Evolutionary conservation across 2,888 invertebrate genomes (phyloP), one percentile per base, ranked within the genome.

Genomic region (Drosophila macrothrix): DNA sequence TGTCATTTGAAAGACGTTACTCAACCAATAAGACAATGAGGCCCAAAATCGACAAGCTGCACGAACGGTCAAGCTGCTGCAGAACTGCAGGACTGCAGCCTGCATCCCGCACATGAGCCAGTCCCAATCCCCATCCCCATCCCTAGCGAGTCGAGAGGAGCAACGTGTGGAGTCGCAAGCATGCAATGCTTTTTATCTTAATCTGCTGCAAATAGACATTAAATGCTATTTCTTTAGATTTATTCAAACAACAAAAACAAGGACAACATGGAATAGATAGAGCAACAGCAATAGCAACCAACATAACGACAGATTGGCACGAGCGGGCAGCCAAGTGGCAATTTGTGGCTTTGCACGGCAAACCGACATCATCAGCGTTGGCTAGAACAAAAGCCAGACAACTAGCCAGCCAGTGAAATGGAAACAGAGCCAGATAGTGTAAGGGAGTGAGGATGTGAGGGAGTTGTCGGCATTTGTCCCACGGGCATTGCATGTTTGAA

Each of bases 191-290:
- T 88, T 88, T 87, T 84, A 87, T 87, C 87, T 87, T 87, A 88
- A 91, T 91, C 91, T 90, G 79, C 83, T 75, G 85, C 88, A 91
- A 91, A 91, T 91, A 86, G 91, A 86, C 88, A 91, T 91, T 91
- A 90, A 91, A 91, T 88, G 84, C 86, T 88, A 87, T 90, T 91
- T 88, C 80, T 82, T 82, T 83, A 86, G 90, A 91, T 91, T 91
- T 90, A 90, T 91, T 91, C 85, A 83, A 72, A 73, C 78, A 80
- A 66, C 80, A 80, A 73, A 22, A 68, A 39, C 54, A 60, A 52
- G 41, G 64, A 37, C 31, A 74, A 78, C 64, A 65, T 43, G 16
- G 43, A 58, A 43, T 58, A 41, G 58, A 52, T 33, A 67, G 25
- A 69, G 62, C 54, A 73, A 70, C 66, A 69, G 67, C 55, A 78